Conservation (phyloP, 1,140 invertebrate genomes). For the Cherax destructor region DNA sequence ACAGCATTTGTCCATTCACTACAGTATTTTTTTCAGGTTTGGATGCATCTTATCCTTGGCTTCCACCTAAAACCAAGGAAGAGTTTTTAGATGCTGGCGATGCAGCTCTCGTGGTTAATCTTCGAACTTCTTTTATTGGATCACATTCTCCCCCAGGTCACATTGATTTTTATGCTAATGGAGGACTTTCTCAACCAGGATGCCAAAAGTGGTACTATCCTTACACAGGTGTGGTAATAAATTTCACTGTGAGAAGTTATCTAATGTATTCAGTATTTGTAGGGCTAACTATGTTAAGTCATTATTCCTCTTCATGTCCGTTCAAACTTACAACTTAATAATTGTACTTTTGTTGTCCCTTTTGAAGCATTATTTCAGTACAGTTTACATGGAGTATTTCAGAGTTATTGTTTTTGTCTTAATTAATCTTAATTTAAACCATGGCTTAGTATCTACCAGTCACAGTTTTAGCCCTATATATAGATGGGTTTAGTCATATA, state of each 20-base stretch:
- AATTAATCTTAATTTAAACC: no score
- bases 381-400: no score
- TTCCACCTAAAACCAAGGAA: slow-evolving; percentile 1
- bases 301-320: neutral
- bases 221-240: slow-evolving; percentile 5
- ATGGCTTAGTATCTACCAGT: no score
- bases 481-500: no score
- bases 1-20: no score
- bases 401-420: no score
- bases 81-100: slow-evolving; percentile 49
- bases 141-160: slow-evolving; percentile 41
- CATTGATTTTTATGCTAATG: slow-evolving; percentile 42
- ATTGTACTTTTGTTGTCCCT: no score
- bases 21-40: slow-evolving; percentile 9
- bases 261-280: neutral
- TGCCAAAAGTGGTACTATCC: slow-evolving; percentile 38
- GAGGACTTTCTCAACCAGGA: slow-evolving; percentile 40
- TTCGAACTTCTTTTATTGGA: slow-evolving; percentile 32
- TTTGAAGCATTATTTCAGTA: no score
- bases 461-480: no score
- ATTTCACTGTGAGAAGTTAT: neutral
- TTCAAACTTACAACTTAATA: neutral
- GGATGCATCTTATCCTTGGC: slow-evolving; percentile 53
- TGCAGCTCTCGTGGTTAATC: slow-evolving; percentile 32
- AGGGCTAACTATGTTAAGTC: neutral